Evolutionary conservation across 2,113 vertebrate species (phyloP).

Genomic region (Dryoscopus gambensis): DNA sequence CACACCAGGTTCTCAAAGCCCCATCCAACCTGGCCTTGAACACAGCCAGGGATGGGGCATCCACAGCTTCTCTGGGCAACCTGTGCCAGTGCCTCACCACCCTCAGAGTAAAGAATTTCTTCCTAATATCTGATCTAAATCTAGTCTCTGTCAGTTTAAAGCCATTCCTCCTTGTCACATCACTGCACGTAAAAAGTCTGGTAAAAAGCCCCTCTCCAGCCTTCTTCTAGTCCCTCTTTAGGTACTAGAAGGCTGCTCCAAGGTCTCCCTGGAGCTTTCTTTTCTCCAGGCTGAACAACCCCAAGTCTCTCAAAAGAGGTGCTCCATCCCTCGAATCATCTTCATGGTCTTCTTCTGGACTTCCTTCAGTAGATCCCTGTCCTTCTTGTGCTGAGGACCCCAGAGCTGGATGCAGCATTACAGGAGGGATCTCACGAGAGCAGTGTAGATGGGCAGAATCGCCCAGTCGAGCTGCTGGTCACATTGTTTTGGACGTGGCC

Average conservation of each 20-base stretch:
- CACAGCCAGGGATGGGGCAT: no score
- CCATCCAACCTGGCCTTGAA: no score
- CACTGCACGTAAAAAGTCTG: neutral
- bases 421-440: neutral
- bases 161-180: neutral
- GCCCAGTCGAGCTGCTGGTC: neutral
- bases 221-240: neutral
- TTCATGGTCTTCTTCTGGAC: neutral
- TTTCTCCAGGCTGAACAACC: neutral
- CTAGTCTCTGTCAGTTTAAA: neutral
- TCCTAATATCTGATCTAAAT: neutral
- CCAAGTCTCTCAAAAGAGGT: neutral
- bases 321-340: neutral
- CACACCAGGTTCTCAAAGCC: no score
- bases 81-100: no score
- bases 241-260: neutral
- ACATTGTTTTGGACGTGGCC: neutral
- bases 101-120: neutral
- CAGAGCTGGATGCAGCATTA: neutral
- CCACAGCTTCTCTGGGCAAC: neutral
- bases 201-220: neutral
- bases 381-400: neutral
- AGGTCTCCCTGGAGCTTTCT: neutral
- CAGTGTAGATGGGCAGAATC: neutral
- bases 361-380: neutral